phyloP scores from a whole-genome alignment of 2,888 invertebrate genomes.

The Hyles lineata region DNA sequence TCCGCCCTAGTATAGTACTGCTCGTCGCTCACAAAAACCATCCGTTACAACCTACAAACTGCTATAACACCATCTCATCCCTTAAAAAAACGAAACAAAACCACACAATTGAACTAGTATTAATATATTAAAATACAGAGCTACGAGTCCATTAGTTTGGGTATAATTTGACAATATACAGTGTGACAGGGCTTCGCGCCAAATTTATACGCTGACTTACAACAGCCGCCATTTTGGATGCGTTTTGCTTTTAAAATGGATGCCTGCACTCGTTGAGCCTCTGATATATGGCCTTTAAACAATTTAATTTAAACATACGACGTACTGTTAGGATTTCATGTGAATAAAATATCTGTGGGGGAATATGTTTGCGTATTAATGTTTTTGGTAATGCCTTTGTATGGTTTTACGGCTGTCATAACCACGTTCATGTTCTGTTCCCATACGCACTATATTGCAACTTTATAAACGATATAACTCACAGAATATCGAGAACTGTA shows the following conservation, averaged over 20 bases:
- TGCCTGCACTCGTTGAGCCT: slow-evolving; percentile 18
- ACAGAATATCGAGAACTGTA: no score
- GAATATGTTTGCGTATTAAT: background rate
- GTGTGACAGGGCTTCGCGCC: slow-evolving; percentile 37
- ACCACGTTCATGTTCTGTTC: background rate
- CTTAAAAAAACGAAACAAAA: background rate
- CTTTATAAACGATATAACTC: no score
- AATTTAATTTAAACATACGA: slow-evolving; percentile 26
- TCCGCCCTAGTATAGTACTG: no score
- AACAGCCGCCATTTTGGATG: slow-evolving; percentile 43
- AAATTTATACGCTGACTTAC: slow-evolving; percentile 42
- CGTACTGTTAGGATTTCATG: background rate
- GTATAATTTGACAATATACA: slow-evolving; percentile 48
- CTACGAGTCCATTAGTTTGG: slow-evolving; percentile 46
- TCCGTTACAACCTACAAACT: no score
- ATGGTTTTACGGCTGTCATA: background rate
- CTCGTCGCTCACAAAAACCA: no score
- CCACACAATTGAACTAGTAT: background rate
- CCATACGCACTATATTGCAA: no score
- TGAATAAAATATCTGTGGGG: slow-evolving; percentile 31
- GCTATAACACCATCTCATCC: background rate
- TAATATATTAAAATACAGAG: slow-evolving; percentile 29
- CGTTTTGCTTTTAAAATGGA: slow-evolving; percentile 48
- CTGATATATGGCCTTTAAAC: slow-evolving; percentile 16
- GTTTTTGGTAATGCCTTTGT: background rate